Evolutionary conservation across 1,140 invertebrate species (phyloP).

Genomic region (Megalopta genalis): DNA sequence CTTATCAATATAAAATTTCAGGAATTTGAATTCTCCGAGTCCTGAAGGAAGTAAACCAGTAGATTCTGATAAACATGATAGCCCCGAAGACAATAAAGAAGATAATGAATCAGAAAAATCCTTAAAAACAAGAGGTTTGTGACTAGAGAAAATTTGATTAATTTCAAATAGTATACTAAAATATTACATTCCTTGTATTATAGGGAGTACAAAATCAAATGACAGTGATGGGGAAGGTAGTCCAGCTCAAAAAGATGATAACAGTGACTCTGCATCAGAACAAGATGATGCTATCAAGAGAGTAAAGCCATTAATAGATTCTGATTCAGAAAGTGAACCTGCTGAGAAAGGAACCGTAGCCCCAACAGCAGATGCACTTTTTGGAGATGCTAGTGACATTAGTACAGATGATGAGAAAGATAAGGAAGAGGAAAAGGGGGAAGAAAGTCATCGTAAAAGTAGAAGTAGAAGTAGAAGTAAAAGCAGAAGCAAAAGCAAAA

Average conservation of each 20-base stretch:
- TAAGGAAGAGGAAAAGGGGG: conserved; percentile 76
- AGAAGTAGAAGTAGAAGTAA: conserved; percentile 66
- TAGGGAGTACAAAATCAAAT: conserved; percentile 47
- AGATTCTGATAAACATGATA: conserved; percentile 69
- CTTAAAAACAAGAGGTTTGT: conserved; percentile 60
- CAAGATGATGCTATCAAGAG: conserved; percentile 65
- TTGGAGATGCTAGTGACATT: conserved; percentile 96
- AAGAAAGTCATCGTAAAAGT: conserved; percentile 71
- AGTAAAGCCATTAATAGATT: conserved; percentile 78
- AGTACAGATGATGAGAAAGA: conserved; percentile 88
- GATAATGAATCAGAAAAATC: conserved; percentile 75
- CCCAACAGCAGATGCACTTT: conserved; percentile 90
- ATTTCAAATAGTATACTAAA: not conserved
- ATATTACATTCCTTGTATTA: not conserved
- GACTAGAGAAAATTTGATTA: not conserved
- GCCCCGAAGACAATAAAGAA: conserved; percentile 75
- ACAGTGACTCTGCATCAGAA: conserved; percentile 72
- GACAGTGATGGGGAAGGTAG: conserved; percentile 58
- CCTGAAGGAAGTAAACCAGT: conserved; percentile 42
- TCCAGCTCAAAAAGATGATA: conserved; percentile 68
- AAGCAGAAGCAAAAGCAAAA: conserved; percentile 70
- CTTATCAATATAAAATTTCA: conserved; percentile 1
- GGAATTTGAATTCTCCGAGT: conserved; percentile 30
- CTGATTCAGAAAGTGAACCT: conserved; percentile 80
- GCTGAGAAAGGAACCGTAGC: conserved; percentile 71